Evolutionary conservation across 2,888 invertebrate species (phyloP), one percentile per base, ranked within the genome.

Genomic region (Tillus elongatus): DNA sequence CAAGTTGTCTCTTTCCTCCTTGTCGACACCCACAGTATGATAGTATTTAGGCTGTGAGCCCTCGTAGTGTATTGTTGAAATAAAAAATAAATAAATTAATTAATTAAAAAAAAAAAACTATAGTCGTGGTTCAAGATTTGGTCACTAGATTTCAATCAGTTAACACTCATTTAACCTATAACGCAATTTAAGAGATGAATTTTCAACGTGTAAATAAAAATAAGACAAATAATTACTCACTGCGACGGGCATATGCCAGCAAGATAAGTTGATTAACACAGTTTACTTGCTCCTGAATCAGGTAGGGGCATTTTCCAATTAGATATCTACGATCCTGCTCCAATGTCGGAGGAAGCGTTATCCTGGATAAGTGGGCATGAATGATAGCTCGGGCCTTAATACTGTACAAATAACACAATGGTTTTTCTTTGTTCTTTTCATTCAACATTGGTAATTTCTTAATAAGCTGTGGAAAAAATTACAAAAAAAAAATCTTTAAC

Each of bases 231-330:
- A n/a, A 31, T 13, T 37, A 30, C 12, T 76, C 67, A 85, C 88
- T 80, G 72, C 92, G 78, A 48, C 89, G 77, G 41, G 91, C 88
- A 61, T 91, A 89, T 9, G 89, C 90, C 42, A 93, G 72, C 59
- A 92, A 79, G 40, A 93, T 90, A 30, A 97, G 73, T 62, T 95
- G 92, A 57, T 93, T 89, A 9, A 92, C 86, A 61, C 93, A 91
- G 57, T 87, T 89, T 36, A 97, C 87, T 89, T 97, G 95, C 69
- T 98, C 97, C 53, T 95, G 90, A 36, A 98, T 82, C 29, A 98
- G 75, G 64, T 91, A 91, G 1, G 96, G 95, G 61, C 90, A 88
- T 62, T 95, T 91, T 49, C 82, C 85, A 31, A 89, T 79, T 36
- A 90, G 75, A 54, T 84, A 83, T 52, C 84, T 77, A 28, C 86